A percentile compares a stretch with the other conserved stretches of the same genome.
Evolutionary conservation across 2,888 invertebrate species (phyloP).

Genomic region (Autographa gamma): DNA sequence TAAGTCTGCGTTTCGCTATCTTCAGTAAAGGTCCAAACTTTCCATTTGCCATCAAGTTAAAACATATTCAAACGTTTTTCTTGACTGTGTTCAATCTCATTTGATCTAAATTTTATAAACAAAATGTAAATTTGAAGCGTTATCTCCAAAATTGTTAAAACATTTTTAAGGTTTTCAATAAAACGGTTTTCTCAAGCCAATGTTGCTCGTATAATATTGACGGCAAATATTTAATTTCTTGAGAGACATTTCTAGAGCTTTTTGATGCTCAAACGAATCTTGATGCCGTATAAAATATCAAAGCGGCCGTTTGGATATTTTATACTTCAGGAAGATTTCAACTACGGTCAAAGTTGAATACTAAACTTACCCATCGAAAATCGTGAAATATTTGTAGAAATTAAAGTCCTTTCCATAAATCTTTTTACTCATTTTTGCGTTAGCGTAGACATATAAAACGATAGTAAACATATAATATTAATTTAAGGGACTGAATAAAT

Average conservation of each 20-base stretch:
- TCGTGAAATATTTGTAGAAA: background rate
- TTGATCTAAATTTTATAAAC: conserved; percentile 1
- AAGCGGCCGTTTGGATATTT: background rate
- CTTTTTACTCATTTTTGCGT: background rate
- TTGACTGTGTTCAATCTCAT: background rate
- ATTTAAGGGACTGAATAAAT: background rate
- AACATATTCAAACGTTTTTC: background rate
- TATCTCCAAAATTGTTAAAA: background rate
- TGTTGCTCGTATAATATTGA: conserved; percentile 11
- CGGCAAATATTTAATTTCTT: conserved; percentile 19
- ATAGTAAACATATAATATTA: background rate
- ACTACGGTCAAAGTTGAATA: background rate
- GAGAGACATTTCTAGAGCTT: conserved; percentile 9
- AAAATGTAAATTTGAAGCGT: background rate
- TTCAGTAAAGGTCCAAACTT: background rate
- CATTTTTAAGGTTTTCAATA: conserved; percentile 4
- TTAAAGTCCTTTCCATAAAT: background rate
- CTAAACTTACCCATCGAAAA: background rate
- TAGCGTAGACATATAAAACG: background rate
- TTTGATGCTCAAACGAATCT: conserved; percentile 18
- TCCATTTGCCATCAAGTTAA: background rate
- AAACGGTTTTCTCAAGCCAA: conserved; percentile 3
- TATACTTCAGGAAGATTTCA: background rate
- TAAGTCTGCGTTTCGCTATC: background rate
- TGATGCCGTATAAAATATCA: conserved; percentile 7